Base-by-base conservation (phyloP, 1,140 invertebrate species). In the Xylocopa sonorina region DNA sequence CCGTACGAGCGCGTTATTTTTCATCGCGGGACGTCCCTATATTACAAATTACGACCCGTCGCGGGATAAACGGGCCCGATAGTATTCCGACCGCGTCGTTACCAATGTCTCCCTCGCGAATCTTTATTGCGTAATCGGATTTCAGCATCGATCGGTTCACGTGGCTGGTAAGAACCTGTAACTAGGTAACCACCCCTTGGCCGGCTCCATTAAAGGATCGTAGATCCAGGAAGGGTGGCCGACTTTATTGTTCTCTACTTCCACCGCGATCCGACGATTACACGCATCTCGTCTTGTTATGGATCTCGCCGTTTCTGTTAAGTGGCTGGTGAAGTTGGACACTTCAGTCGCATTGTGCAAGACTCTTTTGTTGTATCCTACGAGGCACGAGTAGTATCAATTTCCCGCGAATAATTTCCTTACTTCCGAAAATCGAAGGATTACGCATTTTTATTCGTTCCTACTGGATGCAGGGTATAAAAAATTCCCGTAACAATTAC, bases 91-190 rank as follows among this genome's bases (percentile, higher is more conserved):
- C 0, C 21, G 51, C 21, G 24, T 32, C 55, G 29, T 7, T 38
- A 12, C 57, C 9, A 18, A 18, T n/a, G 32, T 4, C 64, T 51
- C 53, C 75, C 66, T 48, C 43, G 55, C 55, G 34, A 32, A 71
- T 77, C 53, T 68, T 68, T 50, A 60, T 71, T 41, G 34, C 55
- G 53, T 77, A 77, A 77, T 77, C 75, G 75, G 66, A 77, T 77
- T 60, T 69, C 75, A 32, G 29, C 55, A 58, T 71, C 53, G 66
- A 50, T 14, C 53, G 41, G 50, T 48, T 58, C 34, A 18, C 72
- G 27, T 43, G 72, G 24, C 48, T 16, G 21, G 34, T 34, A 77
- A 77, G 64, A 77, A 58, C 74, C 38, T 48, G 51, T 60, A 60
- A 41, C 51, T 38, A 57, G 53, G 53, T 58, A 60, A 71, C 46